Evolutionary conservation across 2,113 vertebrate genomes (phyloP), one percentile per base, ranked within the genome.

Genomic region (Gasterosteus nipponicus): DNA sequence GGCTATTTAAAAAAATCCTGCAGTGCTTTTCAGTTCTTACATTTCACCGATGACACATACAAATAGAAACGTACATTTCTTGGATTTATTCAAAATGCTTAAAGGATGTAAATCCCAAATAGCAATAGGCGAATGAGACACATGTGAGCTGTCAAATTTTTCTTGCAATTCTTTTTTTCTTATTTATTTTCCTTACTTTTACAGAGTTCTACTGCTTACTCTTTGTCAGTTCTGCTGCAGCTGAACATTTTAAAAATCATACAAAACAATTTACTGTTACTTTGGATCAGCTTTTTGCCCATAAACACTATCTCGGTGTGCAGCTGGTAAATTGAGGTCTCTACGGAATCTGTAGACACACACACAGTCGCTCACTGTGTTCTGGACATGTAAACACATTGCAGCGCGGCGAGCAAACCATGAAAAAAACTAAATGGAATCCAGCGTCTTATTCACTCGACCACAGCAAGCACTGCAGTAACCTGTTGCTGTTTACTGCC

Each of bases 391-490:
- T 80, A 86, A 88, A 83, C 82, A 83, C 75, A 66, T 38, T 77
- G 63, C 71, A 82, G 69, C 66, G 80, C 64, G 51, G 61, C 75
- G 78, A 82, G 85, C 42, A 81, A 87, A 80, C 73, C 70, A 42
- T 64, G 61, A 74, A 84, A 72, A 61, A 94, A 95, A 92, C 94
- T 92, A 93, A 94, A 95, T 92, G 89, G 90, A 94, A 93, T 94
- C 92, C 93, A 96, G 92, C 94, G 90, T 95, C 93, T 96, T 95
- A 95, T 95, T 93, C 94, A 94, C 93, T 95, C 94, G 89, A 71
- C 94, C 95, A 96, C 94, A 94, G 95, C 94, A 94, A 96, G 94
- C 57, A 74, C 72, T 58, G 95, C 95, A 96, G 96, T 94, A 70
- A 82, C 79, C 77, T 84, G 81, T 80, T 73, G 62, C 68, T 68